Base-by-base conservation (phyloP, 2,797 vertebrate genomes). In the Miichthys miiuy region DNA sequence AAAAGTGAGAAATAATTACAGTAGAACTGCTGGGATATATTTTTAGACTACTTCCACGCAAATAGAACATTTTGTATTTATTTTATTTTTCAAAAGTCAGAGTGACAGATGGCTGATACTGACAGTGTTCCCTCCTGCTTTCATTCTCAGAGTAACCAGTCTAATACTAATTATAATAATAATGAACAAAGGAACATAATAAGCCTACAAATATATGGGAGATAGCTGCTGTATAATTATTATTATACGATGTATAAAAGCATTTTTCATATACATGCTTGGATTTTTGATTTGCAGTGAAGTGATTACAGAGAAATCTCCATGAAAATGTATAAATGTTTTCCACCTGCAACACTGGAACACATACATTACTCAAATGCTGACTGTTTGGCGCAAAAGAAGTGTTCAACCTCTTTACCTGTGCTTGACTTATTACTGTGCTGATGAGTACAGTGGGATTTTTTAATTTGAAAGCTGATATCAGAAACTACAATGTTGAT, bases 41-140 rank as follows among this genome's bases (percentile, higher is more conserved):
- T 38, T 61, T 57, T 21, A 5, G 42, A 42, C 52, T 14, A 25
- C 23, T 52, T 76, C 14, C 8, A 62, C 3, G 2, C 2, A 1
- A 71, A 38, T 6, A 20, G 5, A 60, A 68, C 1, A 14, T 27
- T 41, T 9, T 25, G 5, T 25, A 10, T 65, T 72, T 41, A 25
- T 6, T 48, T 30, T 56, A 3, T 20, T 57, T 27, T 80, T 30
- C 18, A 61, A 67, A 76, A 44, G 52, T 52, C 64, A 79, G 62
- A 61, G 34, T 56, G 64, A 57, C 2, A 38, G 3, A 4, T 0
- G 1, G 52, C 17, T 42, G 17, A 46, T 61, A 54, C 5, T 41
- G 20, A 57, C 48, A 16, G 48, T 25, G 42, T 21, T 44, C 11
- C 10, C n/a, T 51, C 27, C 41, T 23, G 17, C 5, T 55, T 54